phyloP scores from a whole-genome alignment of 2,888 invertebrate species.

The Timema podura region DNA sequence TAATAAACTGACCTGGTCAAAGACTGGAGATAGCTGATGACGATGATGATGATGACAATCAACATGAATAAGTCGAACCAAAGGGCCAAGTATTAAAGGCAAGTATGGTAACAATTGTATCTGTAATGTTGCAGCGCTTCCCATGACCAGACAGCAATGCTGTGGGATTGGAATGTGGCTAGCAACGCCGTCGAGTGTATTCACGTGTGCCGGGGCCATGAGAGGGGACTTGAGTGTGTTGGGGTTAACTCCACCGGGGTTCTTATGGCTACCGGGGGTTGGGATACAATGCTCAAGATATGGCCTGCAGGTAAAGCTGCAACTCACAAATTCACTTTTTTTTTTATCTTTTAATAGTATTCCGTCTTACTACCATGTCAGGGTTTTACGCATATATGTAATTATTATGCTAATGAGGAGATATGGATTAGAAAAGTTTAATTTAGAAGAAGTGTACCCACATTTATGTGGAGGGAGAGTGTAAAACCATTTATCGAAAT shows the following conservation, averaged over 20 bases:
- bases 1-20: no score
- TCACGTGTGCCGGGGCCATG: constrained; percentile 84
- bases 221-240: constrained; percentile 85
- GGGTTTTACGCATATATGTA: no score
- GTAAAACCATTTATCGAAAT: no score
- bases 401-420: no score
- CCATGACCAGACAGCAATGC: constrained; percentile 85
- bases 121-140: constrained; percentile 60
- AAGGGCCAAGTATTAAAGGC: background rate
- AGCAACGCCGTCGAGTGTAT: constrained; percentile 73
- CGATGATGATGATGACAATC: no score
- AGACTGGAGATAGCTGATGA: no score
- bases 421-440: no score
- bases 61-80: no score
- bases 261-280: constrained; percentile 79
- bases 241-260: constrained; percentile 65
- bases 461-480: no score
- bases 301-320: constrained; percentile 71
- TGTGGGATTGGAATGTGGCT: constrained; percentile 82
- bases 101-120: constrained; percentile 13
- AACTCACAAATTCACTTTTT: constrained; percentile 22
- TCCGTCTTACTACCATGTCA: background rate
- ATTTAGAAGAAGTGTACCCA: no score
- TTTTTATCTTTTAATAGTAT: constrained; percentile 5
- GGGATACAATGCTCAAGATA: constrained; percentile 88